Percentiles rank a stretch among this genome's conserved stretches.
These are phyloP conservation scores for Caenorhabditis latens DNA, from an alignment of 1,140 invertebrate species.

Conservation along the genomic window DNA sequence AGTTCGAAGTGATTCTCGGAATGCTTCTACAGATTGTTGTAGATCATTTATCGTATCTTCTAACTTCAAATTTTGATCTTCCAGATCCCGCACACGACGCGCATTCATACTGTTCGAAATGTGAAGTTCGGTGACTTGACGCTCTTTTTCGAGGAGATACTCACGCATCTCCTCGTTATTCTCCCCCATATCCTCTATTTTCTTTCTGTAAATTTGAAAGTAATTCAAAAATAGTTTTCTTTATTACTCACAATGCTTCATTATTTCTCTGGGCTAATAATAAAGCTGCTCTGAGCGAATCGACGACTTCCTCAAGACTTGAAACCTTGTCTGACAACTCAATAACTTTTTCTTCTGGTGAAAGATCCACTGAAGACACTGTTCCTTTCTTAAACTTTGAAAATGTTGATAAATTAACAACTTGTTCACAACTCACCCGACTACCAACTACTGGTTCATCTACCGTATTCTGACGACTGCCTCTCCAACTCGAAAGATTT, in stretches of 20 bases:
- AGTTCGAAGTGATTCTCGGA: slow-evolving; percentile 66
- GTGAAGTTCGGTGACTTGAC: slow-evolving; percentile 58
- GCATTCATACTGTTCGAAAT: slow-evolving; percentile 57
- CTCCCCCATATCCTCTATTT: slow-evolving; percentile 36
- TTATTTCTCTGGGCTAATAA: slow-evolving; percentile 16
- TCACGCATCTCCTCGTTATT: slow-evolving; percentile 59
- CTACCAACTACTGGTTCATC: slow-evolving; percentile 15
- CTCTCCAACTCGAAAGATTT: slow-evolving; percentile 47
- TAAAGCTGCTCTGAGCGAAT: slow-evolving; percentile 11
- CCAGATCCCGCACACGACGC: slow-evolving; percentile 45
- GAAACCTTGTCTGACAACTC: slow-evolving; percentile 15
- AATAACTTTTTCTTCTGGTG: slow-evolving; percentile 38
- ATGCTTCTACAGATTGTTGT: slow-evolving; percentile 62
- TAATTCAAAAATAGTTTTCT: neutral
- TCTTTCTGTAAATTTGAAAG: neutral
- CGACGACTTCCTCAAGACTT: slow-evolving; percentile 35
- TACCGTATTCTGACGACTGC: slow-evolving; percentile 17
- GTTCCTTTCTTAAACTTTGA: slow-evolving; percentile 16
- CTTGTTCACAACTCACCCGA: neutral
- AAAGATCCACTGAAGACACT: neutral
- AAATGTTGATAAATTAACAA: neutral
- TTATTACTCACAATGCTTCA: slow-evolving; percentile 26
- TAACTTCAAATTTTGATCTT: slow-evolving; percentile 57
- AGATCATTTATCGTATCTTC: slow-evolving; percentile 56
- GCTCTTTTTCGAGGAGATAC: slow-evolving; percentile 59